Evolutionary conservation across 2,113 vertebrate genomes (phyloP).

Genomic region (Capreolus pygargus): DNA sequence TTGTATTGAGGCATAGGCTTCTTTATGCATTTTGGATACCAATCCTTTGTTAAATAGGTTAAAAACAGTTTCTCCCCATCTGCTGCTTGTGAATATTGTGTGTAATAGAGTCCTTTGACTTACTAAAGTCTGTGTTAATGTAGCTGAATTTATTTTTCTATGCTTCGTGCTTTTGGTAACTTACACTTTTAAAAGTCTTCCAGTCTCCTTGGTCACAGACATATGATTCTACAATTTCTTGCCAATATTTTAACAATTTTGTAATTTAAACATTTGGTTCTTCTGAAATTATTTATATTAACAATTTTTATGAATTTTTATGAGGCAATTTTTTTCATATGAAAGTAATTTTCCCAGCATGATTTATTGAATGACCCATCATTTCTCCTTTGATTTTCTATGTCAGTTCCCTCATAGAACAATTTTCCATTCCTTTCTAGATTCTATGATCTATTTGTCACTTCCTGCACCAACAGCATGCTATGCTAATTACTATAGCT

Average conservation of each 20-base stretch:
- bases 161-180: not conserved
- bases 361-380: not conserved
- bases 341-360: not conserved
- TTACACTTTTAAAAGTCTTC: not conserved
- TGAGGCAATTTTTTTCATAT: conserved; percentile 4
- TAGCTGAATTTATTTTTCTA: not conserved
- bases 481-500: not conserved
- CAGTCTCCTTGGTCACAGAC: not conserved
- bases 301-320: not conserved
- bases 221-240: not conserved
- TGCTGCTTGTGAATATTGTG: not conserved
- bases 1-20: not conserved
- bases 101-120: not conserved
- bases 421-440: not conserved
- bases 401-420: not conserved
- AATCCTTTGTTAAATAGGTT: not conserved
- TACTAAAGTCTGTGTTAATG: not conserved
- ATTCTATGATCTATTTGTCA: not conserved
- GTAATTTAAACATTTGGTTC: not conserved
- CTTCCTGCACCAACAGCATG: not conserved
- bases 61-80: not conserved
- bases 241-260: conserved; percentile 24
- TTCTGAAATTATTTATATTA: not conserved
- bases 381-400: conserved; percentile 28
- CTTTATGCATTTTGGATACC: not conserved